Evolutionary conservation across 1,140 invertebrate genomes (phyloP), one percentile per base, ranked within the genome.

Genomic region (Batillaria attramentaria): DNA sequence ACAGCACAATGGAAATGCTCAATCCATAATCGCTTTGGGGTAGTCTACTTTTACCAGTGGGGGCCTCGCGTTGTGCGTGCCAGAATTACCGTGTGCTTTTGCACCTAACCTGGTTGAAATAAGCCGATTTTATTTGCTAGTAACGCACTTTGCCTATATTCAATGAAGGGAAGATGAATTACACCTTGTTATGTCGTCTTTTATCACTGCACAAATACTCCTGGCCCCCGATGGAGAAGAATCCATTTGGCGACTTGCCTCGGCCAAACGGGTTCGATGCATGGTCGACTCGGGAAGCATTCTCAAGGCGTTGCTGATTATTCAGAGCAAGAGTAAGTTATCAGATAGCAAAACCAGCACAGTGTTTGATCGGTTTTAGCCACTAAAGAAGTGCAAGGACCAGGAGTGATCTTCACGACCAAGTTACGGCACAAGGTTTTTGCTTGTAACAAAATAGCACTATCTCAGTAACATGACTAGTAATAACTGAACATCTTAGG

Each of bases 401-500:
- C 24, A 62, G 57, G 8, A 24, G 10, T 24, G 10, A 8, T 54
- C n/a, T n/a, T n/a, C n/a, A n/a, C n/a, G n/a, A n/a, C n/a, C n/a
- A n/a, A n/a, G n/a, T n/a, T n/a, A n/a, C n/a, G n/a, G n/a, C n/a
- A 10, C n/a, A 62, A 24, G 57, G 33, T 28, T 31, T 8, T 62
- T 24, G 57, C 6, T 62, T 62, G 33, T 24, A 62, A 31, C 33
- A n/a, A 10, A 4, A 62, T 28, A 10, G 24, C 8, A 62, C n/a
- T 8, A 24, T 31, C 57, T 62, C 57, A 62, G n/a, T n/a, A 31
- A 24, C n/a, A 31, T 62, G n/a, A 24, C 57, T 62, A 28, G 33
- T 62, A 62, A 62, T 31, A 62, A 31, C 57, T 62, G 57, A 31
- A 62, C 57, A 62, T 62, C 57, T 62, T 62, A 62, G n/a, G n/a